Conservation (phyloP, 2,888 invertebrate species). For the Lasioglossum morio region DNA sequence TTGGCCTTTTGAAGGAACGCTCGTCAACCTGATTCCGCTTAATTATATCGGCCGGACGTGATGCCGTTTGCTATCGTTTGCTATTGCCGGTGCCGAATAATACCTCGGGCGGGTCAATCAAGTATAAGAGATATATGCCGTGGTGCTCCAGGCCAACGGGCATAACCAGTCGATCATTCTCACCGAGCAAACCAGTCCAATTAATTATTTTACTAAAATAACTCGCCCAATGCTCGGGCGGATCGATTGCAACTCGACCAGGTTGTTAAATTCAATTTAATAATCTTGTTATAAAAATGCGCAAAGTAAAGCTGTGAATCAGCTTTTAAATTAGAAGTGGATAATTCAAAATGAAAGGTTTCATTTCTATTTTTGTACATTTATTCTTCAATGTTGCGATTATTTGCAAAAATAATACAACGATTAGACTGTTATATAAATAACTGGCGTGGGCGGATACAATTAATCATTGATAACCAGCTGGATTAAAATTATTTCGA, state of each 20-base stretch:
- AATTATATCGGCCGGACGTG: conserved; percentile 29
- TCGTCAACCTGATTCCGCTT: conserved; percentile 39
- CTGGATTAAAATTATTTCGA: background rate
- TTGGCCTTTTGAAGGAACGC: conserved; percentile 46
- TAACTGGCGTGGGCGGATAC: background rate
- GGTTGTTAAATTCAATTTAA: background rate
- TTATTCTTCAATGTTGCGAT: too few species aligned
- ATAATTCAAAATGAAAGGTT: too few species aligned
- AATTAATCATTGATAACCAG: background rate
- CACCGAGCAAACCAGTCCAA: background rate
- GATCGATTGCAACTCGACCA: background rate
- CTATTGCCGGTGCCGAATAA: background rate
- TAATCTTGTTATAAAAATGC: background rate
- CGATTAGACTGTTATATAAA: background rate
- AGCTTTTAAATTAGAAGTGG: too few species aligned
- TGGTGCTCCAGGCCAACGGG: background rate
- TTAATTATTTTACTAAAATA: background rate
- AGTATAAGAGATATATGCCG: background rate
- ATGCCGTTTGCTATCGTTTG: background rate
- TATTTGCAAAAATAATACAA: background rate
- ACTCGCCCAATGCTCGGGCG: background rate
- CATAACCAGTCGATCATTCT: conserved; percentile 4
- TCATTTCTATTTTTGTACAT: too few species aligned
- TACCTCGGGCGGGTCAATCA: conserved; percentile 35
- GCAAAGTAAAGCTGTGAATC: too few species aligned